Base-by-base conservation (phyloP, 2,113 vertebrate genomes). In the Cyanoliseus patagonus region DNA sequence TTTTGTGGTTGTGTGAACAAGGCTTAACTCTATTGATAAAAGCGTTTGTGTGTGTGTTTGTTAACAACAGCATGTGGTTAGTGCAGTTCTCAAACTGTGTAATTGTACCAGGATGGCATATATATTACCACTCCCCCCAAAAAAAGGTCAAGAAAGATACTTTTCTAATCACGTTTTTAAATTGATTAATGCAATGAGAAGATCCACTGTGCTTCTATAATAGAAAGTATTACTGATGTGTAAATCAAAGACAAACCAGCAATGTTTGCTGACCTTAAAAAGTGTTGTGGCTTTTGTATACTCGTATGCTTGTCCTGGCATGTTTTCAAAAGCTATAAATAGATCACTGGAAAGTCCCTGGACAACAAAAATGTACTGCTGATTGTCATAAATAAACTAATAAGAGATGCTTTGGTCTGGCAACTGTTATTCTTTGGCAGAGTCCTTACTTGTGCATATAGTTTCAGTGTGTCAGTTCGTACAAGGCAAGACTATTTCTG, bases 231-330 rank as follows among this genome's bases (percentile, higher is more conserved):
- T 92, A 80, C 52, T 66, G 80, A 23, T 69, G 59, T 75, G n/a
- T 95, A 92, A 94, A 90, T 94, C 89, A 85, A 93, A 96, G 93
- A 61, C 66, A 92, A 97, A 94, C 68, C 74, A 92, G 79, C 89
- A 96, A 63, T 22, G 17, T 95, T 96, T 72, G 30, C 95, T 92
- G 94, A 86, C 94, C 90, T 94, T 92, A 92, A 87, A 95, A 96
- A 95, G 80, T 83, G 83, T 59, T 42, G 62, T 91, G 52, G 74
- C 73, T 91, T 96, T 97, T 94, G 91, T 94, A 77, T 96, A 80
- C 57, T 91, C 86, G 18, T 73, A 41, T 63, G 82, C 94, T 97
- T 95, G 79, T 80, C 62, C 92, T 97, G 97, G 97, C 94, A 62
- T 0, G 2, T 52, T 86, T 87, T 95, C 97, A 92, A 16, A 72